A percentile compares a stretch with the other conserved stretches of the same genome.
Evolutionary conservation across 2,113 vertebrate genomes (phyloP).

Genomic region (Xiphophorus couchianus): DNA sequence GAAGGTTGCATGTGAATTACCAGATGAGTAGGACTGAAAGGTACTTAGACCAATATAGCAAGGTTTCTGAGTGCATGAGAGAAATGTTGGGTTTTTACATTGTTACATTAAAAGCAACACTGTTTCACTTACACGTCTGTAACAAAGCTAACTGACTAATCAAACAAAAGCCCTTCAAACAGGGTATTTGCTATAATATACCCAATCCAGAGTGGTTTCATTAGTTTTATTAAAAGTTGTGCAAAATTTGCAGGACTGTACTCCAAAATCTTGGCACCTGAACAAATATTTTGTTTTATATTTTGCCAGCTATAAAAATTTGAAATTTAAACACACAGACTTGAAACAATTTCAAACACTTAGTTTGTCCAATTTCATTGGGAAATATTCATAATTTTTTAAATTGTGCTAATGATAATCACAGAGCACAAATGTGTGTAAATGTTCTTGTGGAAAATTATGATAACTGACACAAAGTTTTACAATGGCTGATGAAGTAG

Average conservation of each 20-base stretch:
- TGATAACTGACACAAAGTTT: neutral
- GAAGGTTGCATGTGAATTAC: neutral
- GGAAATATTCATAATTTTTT: conserved; percentile 7
- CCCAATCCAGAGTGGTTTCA: neutral
- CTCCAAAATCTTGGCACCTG: neutral
- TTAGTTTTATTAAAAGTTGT: neutral
- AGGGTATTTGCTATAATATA: neutral
- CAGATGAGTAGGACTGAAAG: neutral
- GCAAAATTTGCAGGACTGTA: conserved; percentile 5
- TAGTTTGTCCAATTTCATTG: conserved; percentile 14
- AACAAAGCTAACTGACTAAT: neutral
- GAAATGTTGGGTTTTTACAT: conserved; percentile 7
- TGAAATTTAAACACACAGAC: neutral
- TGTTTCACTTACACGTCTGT: neutral
- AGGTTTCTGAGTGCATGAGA: conserved; percentile 6
- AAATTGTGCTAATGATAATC: neutral
- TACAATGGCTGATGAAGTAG: neutral
- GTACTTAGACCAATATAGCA: neutral
- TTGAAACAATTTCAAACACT: neutral
- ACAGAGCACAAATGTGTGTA: neutral
- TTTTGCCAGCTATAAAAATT: conserved; percentile 1
- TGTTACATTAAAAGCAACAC: conserved; percentile 6
- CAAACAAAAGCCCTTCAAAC: neutral
- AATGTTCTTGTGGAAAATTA: neutral
- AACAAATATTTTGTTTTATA: neutral